Evolutionary conservation across 2,888 invertebrate species (phyloP).

Genomic region (Eudasyphora cyanicolor): DNA sequence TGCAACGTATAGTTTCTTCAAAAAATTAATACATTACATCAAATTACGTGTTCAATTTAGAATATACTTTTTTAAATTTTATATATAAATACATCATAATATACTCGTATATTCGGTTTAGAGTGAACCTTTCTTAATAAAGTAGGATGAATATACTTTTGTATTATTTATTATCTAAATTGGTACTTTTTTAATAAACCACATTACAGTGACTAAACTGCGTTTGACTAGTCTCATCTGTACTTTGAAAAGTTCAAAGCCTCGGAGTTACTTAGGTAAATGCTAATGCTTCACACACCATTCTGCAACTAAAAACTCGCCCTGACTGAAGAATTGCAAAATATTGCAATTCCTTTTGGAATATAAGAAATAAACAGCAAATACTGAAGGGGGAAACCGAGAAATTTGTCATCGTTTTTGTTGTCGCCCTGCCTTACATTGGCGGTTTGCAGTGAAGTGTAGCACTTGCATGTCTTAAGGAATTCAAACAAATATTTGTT

Average conservation of each 20-base stretch:
- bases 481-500: conserved; percentile 58
- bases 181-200: no score
- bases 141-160: no score
- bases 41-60: no score
- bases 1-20: no score
- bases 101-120: no score
- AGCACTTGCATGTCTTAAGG: conserved; percentile 54
- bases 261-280: conserved; percentile 1
- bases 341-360: conserved; percentile 4
- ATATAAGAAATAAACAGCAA: background rate
- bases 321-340: background rate
- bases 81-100: no score
- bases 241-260: conserved; percentile 2
- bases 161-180: no score
- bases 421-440: background rate
- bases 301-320: background rate
- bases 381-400: background rate
- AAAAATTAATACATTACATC: no score
- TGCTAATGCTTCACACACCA: conserved; percentile 12
- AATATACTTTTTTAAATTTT: no score
- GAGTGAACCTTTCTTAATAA: no score
- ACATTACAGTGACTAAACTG: no score
- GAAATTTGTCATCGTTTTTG: background rate
- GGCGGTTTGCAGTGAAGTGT: conserved; percentile 2
- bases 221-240: background rate